Percentiles rank a stretch among this genome's conserved stretches.
Evolutionary conservation across 2,113 vertebrate species (phyloP).

Genomic region (Crotalus helleri): DNA sequence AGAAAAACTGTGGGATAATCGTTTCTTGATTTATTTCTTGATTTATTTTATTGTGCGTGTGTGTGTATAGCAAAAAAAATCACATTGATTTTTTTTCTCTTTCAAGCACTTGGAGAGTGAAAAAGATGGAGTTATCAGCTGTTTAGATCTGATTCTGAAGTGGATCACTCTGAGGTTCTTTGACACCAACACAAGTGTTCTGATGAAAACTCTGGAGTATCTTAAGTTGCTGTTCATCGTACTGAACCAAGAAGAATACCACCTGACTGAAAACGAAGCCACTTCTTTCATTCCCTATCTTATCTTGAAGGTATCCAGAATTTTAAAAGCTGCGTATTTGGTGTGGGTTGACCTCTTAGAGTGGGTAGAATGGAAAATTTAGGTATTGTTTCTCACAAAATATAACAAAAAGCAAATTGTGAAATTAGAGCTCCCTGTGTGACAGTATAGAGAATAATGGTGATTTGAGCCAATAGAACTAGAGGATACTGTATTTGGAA

Average conservation of each 20-base stretch:
- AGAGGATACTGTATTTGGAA: background rate
- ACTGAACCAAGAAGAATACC: conserved; percentile 87
- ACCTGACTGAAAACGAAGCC: conserved; percentile 93
- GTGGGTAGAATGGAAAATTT: background rate
- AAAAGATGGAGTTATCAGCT: conserved; percentile 88
- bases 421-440: background rate
- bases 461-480: background rate
- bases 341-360: background rate
- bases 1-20: background rate
- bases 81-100: background rate
- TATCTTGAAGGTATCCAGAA: conserved; percentile 82
- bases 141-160: conserved; percentile 93
- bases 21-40: background rate
- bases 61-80: too few relatives aligned
- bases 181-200: conserved; percentile 95
- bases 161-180: conserved; percentile 97
- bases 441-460: background rate
- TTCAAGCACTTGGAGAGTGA: conserved; percentile 89
- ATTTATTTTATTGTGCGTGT: background rate
- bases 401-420: background rate
- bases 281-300: conserved; percentile 95
- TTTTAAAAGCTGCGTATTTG: conserved; percentile 5
- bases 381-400: background rate
- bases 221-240: conserved; percentile 89
- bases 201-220: conserved; percentile 96